A percentile compares a stretch with the other conserved stretches of the same genome.
Evolutionary conservation across 1,140 invertebrate genomes (phyloP).

Genomic region (Brachionus manjavacas): DNA sequence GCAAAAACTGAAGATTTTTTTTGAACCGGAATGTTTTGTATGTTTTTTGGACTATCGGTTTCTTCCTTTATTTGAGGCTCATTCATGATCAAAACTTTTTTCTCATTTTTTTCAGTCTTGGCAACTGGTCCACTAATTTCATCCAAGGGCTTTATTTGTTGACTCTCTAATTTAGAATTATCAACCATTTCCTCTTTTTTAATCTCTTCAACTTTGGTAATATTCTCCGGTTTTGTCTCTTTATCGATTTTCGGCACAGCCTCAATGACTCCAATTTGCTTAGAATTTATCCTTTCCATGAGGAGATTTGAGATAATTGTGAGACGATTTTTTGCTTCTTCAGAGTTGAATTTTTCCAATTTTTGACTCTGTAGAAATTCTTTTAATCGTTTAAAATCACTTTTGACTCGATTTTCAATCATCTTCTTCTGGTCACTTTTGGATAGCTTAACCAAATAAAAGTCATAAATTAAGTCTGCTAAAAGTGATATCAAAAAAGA

Average conservation of each 20-base stretch:
- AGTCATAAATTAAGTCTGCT: slow-evolving; percentile 12
- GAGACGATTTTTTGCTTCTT: neutral
- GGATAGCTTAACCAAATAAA: slow-evolving; percentile 29
- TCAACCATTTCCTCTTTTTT: neutral
- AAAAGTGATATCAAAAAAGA: slow-evolving; percentile 9
- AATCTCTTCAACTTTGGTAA: neutral
- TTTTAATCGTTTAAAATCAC: slow-evolving; percentile 17
- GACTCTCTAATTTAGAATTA: neutral
- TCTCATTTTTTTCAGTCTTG: neutral
- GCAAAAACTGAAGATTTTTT: neutral
- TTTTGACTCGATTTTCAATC: slow-evolving; percentile 26
- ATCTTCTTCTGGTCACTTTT: neutral
- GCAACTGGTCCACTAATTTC: neutral
- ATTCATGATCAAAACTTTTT: neutral
- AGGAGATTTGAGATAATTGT: neutral
- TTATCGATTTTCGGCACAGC: neutral
- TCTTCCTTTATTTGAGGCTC: neutral
- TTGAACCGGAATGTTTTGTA: neutral
- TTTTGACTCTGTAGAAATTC: slow-evolving; percentile 19
- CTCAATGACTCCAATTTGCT: neutral
- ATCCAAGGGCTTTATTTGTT: neutral
- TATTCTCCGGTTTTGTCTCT: neutral
- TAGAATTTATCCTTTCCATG: slow-evolving; percentile 10
- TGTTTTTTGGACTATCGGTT: neutral
- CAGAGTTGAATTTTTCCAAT: slow-evolving; percentile 14